A percentile compares a stretch with the other conserved stretches of the same genome.
Conservation (phyloP, 2,113 vertebrate genomes). For the Megaptera novaeangliae region DNA sequence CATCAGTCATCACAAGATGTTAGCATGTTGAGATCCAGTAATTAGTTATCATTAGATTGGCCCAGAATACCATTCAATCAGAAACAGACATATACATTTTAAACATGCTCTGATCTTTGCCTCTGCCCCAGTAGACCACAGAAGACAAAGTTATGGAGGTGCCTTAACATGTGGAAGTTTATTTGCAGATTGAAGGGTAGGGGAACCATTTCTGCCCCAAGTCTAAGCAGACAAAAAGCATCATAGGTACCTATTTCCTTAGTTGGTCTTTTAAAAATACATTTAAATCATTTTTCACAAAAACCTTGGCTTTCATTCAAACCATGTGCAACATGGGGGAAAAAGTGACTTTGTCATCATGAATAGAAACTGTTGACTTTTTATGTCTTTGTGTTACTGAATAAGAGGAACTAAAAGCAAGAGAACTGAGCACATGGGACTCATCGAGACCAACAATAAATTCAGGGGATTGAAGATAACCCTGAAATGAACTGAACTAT, state of each 20-base stretch:
- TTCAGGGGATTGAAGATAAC: not conserved
- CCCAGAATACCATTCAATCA: not conserved
- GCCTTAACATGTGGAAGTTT: not conserved
- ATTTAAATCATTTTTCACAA: not conserved
- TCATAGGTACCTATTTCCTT: not conserved
- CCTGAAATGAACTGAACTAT: not conserved
- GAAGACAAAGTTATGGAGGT: fast-evolving
- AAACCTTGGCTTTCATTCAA: not conserved
- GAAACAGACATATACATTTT: not conserved
- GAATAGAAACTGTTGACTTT: not conserved
- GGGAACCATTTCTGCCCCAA: not conserved
- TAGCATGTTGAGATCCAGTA: not conserved
- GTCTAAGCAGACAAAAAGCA: not conserved
- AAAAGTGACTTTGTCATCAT: not conserved
- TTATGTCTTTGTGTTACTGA: not conserved
- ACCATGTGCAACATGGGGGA: not conserved
- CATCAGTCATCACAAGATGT: not conserved
- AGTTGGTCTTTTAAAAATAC: not conserved
- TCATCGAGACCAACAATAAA: not conserved
- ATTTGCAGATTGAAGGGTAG: not conserved
- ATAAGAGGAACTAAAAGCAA: fast-evolving
- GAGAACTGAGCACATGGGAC: no score
- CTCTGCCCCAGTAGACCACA: fast-evolving
- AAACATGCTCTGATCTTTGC: no score
- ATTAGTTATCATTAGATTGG: not conserved